These are phyloP conservation scores for Cinara cedri DNA, from an alignment of 2,888 invertebrate genomes.

Conservation along the genomic window DNA sequence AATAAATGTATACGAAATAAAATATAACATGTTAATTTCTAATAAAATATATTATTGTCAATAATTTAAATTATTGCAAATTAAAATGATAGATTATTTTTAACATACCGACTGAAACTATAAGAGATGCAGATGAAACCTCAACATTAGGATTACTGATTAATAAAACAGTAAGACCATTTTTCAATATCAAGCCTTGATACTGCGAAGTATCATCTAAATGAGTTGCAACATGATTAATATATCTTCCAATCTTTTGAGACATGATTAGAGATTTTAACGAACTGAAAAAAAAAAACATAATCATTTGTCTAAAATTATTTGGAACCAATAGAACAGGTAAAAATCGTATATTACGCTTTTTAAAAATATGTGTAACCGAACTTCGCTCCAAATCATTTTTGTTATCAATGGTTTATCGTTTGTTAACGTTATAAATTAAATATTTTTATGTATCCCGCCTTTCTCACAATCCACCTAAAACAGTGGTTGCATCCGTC, in stretches of 20 bases:
- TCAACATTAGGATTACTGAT: conserved; percentile 91
- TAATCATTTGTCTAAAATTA: too few species aligned
- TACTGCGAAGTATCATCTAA: conserved; percentile 84
- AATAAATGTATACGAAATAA: not conserved
- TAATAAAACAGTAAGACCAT: conserved; percentile 85
- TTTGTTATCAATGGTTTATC: too few species aligned
- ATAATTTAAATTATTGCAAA: not conserved
- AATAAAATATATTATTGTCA: not conserved
- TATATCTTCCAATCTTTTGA: not conserved
- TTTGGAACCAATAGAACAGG: too few species aligned
- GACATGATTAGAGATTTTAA: not conserved
- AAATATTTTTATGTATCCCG: too few species aligned
- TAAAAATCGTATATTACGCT: too few species aligned
- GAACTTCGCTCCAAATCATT: too few species aligned
- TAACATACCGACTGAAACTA: conserved; percentile 84
- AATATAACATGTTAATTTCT: not conserved
- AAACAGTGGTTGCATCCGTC: too few species aligned
- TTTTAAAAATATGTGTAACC: too few species aligned
- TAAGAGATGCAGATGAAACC: conserved; percentile 89
- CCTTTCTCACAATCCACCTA: too few species aligned
- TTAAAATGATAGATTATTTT: conserved; percentile 13
- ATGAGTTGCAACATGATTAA: conserved; percentile 78
- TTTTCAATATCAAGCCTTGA: conserved; percentile 81
- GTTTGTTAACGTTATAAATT: too few species aligned
- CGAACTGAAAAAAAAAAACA: not conserved